Evolutionary conservation across 2,888 invertebrate genomes (phyloP), one percentile per base, ranked within the genome.

Genomic region (Eupithecia abbreviata): DNA sequence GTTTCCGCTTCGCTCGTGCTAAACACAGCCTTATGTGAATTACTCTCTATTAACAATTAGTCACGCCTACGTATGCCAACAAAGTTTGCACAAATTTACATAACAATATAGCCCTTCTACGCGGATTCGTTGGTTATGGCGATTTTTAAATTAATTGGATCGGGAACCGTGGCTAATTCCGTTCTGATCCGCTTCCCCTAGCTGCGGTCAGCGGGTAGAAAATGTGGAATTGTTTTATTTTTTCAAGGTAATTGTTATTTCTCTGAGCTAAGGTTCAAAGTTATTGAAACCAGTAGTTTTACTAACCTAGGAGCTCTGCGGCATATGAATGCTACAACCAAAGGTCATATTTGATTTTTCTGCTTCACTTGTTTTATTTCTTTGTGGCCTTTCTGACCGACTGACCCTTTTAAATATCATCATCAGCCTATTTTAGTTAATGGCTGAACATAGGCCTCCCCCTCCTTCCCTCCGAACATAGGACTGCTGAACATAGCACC

Each of bases 101-200:
- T 94, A 92, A 95, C 94, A 95, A 95, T 93, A 92, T 91, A 90
- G 90, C 92, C 93, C 92, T 91, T 90, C 88, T 85, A 85, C 85
- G 84, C 84, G 85, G 84, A 84, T 86, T 84, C 83, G 85, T 87
- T 85, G 88, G 91, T 89, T 90, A 90, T 90, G 92, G 91, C 91
- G 91, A 93, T 94, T 95, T 93, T 93, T 93, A 91, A 94, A 94
- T 95, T 95, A 95, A 95, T 94, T 94, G 93, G 92, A 89, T 91
- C 89, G 87, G 90, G 88, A 86, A 90, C 93, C 93, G 90, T 93
- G 88, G 88, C 89, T 89, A 93, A 93, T 93, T 91, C 87, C 88
- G 84, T 84, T 83, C 80, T 86, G 85, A 85, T 85, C 83, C 87
- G 85, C 87, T 85, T 83, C 83, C 82, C 78, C 72, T 30, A 69